Percentiles rank a stretch among this genome's conserved stretches.
Evolutionary conservation across 2,113 vertebrate genomes (phyloP).

Genomic region (Fulmarus glacialis): DNA sequence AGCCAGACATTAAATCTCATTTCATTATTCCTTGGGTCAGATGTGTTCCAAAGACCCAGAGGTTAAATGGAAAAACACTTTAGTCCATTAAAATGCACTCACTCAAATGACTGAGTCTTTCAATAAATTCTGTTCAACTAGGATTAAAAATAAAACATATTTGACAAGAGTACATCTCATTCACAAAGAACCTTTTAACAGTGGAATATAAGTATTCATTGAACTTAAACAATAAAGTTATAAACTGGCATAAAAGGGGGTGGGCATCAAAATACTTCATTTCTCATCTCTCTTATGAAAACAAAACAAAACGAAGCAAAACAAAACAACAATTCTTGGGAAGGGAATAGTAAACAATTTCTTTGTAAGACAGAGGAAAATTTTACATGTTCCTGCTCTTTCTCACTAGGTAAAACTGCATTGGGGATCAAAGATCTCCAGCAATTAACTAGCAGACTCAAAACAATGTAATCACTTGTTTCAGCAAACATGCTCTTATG

Average conservation of each 20-base stretch:
- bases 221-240: not conserved
- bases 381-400: not conserved
- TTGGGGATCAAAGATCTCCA: not conserved
- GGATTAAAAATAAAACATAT: not conserved
- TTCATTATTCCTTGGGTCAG: not conserved
- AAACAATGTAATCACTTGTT: not conserved
- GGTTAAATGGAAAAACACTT: not conserved
- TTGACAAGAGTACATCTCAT: not conserved
- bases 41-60: not conserved
- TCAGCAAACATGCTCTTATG: not conserved
- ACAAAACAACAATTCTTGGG: not conserved
- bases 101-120: not conserved
- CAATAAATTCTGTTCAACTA: not conserved
- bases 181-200: not conserved
- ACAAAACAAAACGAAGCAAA: not conserved
- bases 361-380: not conserved
- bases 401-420: not conserved
- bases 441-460: not conserved
- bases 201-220: not conserved
- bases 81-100: not conserved
- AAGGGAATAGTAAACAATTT: not conserved
- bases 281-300: not conserved
- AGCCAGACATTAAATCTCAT: not conserved
- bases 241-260: not conserved
- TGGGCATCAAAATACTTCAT: not conserved